Base-by-base conservation (phyloP, 2,113 vertebrate species). In the Pelvicachromis taeniatus region DNA sequence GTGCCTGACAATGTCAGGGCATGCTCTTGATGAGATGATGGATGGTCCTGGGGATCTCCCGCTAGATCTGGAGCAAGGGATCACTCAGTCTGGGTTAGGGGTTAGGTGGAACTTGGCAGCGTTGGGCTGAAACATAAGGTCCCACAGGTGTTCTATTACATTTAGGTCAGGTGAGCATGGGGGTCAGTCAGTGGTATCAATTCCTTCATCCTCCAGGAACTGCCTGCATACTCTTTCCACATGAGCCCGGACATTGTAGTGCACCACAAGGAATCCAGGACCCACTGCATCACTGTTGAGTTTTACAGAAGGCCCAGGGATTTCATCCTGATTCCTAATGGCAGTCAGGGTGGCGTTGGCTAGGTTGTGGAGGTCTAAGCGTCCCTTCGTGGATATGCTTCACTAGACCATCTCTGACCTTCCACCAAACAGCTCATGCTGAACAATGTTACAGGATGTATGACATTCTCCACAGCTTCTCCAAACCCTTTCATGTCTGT, bases 391-490 rank as follows among this genome's bases (percentile, higher is more conserved):
- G 59, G 33, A 63, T 63, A 63, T 63, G 10, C 33, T 63, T 63
- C 59, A 63, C 19, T 31, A 63, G 17, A 63, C 19, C 10, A 63
- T 63, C 31, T 63, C 59, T 63, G 59, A 63, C 7, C 59, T 63
- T 7, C 9, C 31, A 63, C 31, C 31, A 35, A 0, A 35, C 31
- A 31, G 35, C 3, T 4, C 31, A 63, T 63, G 33, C 33, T n/a
- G 17, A n/a, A n/a, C 35, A 7, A 63, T 65, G 8, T 65, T 65
- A 8, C 38, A 65, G 33, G 59, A 10, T 38, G 6, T 38, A 38
- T 65, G 1, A 38, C 0, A 38, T 38, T 63, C 59, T 63, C 59
- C 59, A 63, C 7, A 10, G 6, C 0, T 0, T 63, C 59, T 63
- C 59, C 0, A 63, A 6, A 13, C 33, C 0, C 10, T 63, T 63